Evolutionary conservation across 2,888 invertebrate genomes (phyloP).

Genomic region (Ormia ochracea): DNA sequence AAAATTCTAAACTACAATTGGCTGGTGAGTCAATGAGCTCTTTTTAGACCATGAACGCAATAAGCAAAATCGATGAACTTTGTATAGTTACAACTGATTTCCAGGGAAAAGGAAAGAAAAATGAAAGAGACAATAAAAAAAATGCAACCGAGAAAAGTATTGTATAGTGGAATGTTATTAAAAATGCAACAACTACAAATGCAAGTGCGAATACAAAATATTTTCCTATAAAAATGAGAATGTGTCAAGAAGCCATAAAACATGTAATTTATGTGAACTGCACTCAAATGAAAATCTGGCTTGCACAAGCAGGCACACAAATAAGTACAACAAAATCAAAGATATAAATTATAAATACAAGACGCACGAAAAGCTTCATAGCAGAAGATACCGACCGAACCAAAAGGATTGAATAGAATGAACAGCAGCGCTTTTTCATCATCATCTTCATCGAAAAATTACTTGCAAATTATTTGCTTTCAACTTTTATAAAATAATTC

Average conservation of each 20-base stretch:
- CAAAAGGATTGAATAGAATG: background rate
- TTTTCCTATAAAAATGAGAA: slow-evolving; percentile 42
- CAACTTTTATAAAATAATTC: slow-evolving; percentile 4
- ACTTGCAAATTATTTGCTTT: slow-evolving; percentile 43
- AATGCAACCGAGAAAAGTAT: slow-evolving; percentile 11
- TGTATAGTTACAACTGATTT: slow-evolving; percentile 44
- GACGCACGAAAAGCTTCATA: background rate
- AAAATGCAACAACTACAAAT: background rate
- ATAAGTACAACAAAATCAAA: background rate
- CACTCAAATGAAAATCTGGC: slow-evolving; percentile 30
- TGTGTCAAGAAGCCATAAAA: slow-evolving; percentile 58
- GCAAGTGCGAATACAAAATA: slow-evolving; percentile 8
- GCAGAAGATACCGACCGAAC: background rate
- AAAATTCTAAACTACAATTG: slow-evolving; percentile 20
- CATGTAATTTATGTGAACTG: slow-evolving; percentile 44
- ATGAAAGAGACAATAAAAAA: background rate
- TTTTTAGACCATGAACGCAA: slow-evolving; percentile 48
- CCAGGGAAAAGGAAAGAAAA: background rate
- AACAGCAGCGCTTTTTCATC: slow-evolving; percentile 28
- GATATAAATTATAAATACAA: slow-evolving; percentile 25
- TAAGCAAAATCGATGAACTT: slow-evolving; percentile 44
- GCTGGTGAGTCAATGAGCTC: slow-evolving; percentile 47
- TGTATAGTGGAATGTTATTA: slow-evolving; percentile 27
- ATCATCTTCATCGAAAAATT: slow-evolving; percentile 20
- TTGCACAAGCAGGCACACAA: background rate